Percentiles rank a stretch among this genome's conserved stretches.
Conservation (phyloP, 2,888 invertebrate species). For the Apodemia hepburni region DNA sequence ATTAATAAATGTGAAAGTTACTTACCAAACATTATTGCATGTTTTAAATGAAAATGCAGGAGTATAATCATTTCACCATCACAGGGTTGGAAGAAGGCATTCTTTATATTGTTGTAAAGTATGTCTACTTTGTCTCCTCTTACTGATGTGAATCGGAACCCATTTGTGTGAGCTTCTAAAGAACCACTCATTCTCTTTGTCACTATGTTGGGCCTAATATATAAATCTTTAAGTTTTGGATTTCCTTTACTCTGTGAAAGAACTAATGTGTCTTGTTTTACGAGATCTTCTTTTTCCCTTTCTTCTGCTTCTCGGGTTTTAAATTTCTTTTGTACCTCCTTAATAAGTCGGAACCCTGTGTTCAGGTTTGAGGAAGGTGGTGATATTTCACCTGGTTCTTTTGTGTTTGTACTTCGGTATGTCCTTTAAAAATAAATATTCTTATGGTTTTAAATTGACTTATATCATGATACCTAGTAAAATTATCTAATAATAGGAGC, state of each 20-base stretch:
- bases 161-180: constrained; percentile 97
- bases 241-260: constrained; percentile 97
- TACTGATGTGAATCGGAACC: constrained; percentile 98
- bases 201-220: constrained; percentile 99
- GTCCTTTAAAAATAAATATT: constrained; percentile 80
- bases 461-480: too few relatives aligned
- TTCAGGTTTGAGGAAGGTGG: constrained; percentile 97
- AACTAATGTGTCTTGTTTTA: constrained; percentile 98
- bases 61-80: constrained; percentile 99
- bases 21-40: constrained; percentile 98
- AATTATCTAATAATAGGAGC: too few relatives aligned
- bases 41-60: constrained; percentile 98
- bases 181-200: constrained; percentile 96
- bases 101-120: constrained; percentile 99
- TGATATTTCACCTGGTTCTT: constrained; percentile 96
- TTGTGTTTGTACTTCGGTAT: constrained; percentile 97
- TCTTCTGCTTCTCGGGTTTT: constrained; percentile 99
- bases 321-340: constrained; percentile 99
- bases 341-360: constrained; percentile 98
- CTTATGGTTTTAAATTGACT: background rate
- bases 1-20: background rate
- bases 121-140: constrained; percentile 99
- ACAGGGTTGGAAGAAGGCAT: constrained; percentile 99
- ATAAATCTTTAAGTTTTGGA: constrained; percentile 97
- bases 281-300: constrained; percentile 98